Evolutionary conservation across 2,888 invertebrate species (phyloP).

Genomic region (Stenolophus ochropezus): DNA sequence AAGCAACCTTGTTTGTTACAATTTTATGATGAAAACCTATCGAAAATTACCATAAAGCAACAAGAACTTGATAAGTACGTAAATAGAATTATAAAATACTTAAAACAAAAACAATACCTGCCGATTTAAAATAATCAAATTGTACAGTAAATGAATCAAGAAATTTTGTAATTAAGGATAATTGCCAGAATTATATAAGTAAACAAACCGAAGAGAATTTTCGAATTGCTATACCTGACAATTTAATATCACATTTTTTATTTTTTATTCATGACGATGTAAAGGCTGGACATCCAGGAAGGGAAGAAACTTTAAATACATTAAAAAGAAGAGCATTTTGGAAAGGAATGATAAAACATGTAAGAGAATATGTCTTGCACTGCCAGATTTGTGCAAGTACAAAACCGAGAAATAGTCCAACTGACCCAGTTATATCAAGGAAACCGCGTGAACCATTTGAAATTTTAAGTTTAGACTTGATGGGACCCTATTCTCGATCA

Average conservation of each 20-base stretch:
- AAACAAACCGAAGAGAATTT: neutral
- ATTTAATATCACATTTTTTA: neutral
- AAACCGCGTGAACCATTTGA: neutral
- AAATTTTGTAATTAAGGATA: neutral
- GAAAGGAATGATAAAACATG: no score
- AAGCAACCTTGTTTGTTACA: neutral
- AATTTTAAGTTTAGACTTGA: neutral
- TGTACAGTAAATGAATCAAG: neutral
- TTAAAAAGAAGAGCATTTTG: no score
- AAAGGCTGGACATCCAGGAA: neutral
- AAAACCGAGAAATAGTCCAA: neutral
- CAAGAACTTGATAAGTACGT: neutral
- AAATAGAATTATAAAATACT: neutral
- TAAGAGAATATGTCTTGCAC: neutral
- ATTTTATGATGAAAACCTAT: neutral
- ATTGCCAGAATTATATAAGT: neutral
- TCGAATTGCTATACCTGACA: neutral
- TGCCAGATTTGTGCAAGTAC: neutral
- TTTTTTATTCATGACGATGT: neutral
- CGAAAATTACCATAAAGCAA: neutral
- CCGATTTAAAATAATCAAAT: no score
- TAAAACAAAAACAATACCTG: no score
- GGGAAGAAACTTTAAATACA: neutral
- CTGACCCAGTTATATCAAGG: neutral
- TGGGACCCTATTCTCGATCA: neutral